A percentile compares a stretch with the other conserved stretches of the same genome.
Conservation (phyloP, 2,797 vertebrate genomes). For the Pyrocephalus nanus region DNA sequence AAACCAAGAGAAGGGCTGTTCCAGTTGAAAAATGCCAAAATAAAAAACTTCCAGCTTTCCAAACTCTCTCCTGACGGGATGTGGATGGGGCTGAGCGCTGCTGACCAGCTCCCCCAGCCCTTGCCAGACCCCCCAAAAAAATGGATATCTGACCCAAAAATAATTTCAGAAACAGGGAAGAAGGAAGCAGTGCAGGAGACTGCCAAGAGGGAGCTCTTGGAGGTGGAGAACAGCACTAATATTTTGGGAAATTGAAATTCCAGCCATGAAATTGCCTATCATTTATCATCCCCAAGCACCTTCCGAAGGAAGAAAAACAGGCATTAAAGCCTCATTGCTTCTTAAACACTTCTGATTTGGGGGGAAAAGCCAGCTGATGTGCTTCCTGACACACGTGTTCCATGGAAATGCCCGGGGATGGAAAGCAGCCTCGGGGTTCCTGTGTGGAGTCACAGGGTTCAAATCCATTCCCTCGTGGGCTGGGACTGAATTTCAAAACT, state of each 20-base stretch:
- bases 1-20: background rate
- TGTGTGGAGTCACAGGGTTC: fast-evolving
- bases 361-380: slow-evolving; percentile 7
- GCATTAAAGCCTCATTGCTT: slow-evolving; percentile 78
- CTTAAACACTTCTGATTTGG: slow-evolving; percentile 72
- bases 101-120: background rate
- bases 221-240: slow-evolving; percentile 74
- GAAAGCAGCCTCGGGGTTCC: fast-evolving
- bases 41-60: background rate
- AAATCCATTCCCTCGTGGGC: background rate
- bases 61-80: background rate
- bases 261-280: slow-evolving; percentile 80
- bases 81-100: fast-evolving
- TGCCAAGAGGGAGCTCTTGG: slow-evolving; percentile 72
- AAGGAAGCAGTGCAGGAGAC: slow-evolving; percentile 41
- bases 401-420: background rate
- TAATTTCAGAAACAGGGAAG: slow-evolving; percentile 28
- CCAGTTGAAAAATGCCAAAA: background rate
- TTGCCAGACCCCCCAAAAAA: background rate
- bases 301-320: slow-evolving; percentile 69
- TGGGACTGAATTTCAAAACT: too few relatives aligned
- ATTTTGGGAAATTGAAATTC: slow-evolving; percentile 80
- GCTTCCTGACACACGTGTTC: background rate
- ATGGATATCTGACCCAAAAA: background rate
- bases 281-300: slow-evolving; percentile 79